phyloP scores from a whole-genome alignment of 64 coral and sea anemone species.

The Actinia equina region DNA sequence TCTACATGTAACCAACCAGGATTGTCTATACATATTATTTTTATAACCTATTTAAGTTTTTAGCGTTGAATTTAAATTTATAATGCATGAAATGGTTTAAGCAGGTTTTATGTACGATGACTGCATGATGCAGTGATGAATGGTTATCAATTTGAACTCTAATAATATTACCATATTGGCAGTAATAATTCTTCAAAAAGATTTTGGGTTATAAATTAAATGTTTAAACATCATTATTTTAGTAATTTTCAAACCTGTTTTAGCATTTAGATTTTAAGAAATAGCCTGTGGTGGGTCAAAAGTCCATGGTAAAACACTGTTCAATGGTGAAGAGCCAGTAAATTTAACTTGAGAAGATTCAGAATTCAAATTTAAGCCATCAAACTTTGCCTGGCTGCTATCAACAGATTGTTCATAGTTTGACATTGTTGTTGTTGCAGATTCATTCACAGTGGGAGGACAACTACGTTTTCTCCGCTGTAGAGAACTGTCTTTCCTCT shows the following conservation, averaged over 20 bases:
- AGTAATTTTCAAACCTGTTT: background rate
- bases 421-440: slow-evolving; percentile 3
- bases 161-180: no score
- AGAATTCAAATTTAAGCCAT: slow-evolving; percentile 21
- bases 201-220: background rate
- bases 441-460: background rate
- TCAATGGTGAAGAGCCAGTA: slow-evolving; percentile 64
- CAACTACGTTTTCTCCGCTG: background rate
- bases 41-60: no score
- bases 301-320: slow-evolving; percentile 64
- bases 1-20: no score
- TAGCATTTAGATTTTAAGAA: background rate
- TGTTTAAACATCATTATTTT: background rate
- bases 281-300: slow-evolving; percentile 36
- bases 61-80: no score
- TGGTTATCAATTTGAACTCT: no score
- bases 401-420: background rate
- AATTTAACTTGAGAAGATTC: slow-evolving; percentile 44
- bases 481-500: background rate
- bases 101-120: no score
- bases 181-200: no score
- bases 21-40: no score
- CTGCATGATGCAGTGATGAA: no score
- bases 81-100: no score
- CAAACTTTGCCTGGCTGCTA: background rate